phyloP scores from a whole-genome alignment of 2,888 invertebrate species.

The Apotomis betuletana region DNA sequence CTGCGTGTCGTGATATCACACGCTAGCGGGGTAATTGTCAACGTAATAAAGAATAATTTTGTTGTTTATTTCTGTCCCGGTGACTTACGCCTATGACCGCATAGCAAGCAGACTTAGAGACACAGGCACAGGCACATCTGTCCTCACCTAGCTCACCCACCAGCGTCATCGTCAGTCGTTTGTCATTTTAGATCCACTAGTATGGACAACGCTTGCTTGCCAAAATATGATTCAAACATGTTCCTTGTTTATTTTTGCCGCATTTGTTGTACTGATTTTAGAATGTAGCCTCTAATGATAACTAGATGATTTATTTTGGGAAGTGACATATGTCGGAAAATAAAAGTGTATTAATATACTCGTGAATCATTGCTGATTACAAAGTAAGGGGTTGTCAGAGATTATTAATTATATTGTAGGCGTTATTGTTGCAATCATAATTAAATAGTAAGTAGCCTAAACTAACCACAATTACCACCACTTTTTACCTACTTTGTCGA shows the following conservation, averaged over 20 bases:
- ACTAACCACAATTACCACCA: too few relatives aligned
- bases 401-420: too few relatives aligned
- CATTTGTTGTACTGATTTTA: conserved; percentile 60
- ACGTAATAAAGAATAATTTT: conserved; percentile 60
- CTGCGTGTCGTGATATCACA: conserved; percentile 65
- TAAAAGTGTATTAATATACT: conserved; percentile 16
- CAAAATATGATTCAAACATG: conserved; percentile 72
- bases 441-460: too few relatives aligned
- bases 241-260: conserved; percentile 61
- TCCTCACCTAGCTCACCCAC: conserved; percentile 49
- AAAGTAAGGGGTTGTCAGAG: background rate
- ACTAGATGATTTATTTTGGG: conserved; percentile 31
- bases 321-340: conserved; percentile 22
- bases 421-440: too few relatives aligned
- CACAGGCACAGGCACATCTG: conserved; percentile 44
- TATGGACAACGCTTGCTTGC: conserved; percentile 65
- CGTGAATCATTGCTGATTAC: conserved; percentile 11
- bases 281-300: conserved; percentile 48
- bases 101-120: background rate
- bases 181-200: conserved; percentile 61
- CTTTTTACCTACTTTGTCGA: too few relatives aligned
- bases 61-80: conserved; percentile 61
- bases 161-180: conserved; percentile 47
- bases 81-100: conserved; percentile 45
- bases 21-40: conserved; percentile 74